Base-by-base conservation (phyloP, 1,140 invertebrate genomes). In the Ceratina japonica region DNA sequence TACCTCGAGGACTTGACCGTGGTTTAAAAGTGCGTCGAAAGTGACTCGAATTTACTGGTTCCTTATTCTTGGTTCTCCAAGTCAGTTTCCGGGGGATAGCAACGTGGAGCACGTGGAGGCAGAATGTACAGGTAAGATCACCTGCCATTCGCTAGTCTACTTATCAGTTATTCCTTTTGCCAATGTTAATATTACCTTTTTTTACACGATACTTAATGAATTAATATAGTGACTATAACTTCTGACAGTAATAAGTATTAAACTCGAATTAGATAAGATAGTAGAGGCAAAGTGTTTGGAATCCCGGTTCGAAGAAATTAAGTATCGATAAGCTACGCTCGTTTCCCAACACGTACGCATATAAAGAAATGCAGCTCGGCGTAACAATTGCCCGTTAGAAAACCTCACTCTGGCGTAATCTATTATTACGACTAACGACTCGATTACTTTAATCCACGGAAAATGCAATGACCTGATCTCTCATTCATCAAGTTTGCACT, bases 71-170 rank as follows among this genome's bases (percentile, higher is more conserved):
- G 12, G 18, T 24, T 51, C 65, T 44, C 49, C 20, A 20, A 27
- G 37, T 8, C 8, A 51, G 54, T 13, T 49, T 24, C 15, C 16
- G 7, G 27, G 22, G 24, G 5, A 3, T 8, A 31, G 44, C 82
- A 78, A 81, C 82, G 79, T 79, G 83, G 75, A 86, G 58, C 80
- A 37, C 72, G 72, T 44, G 59, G 68, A 31, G 13, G 20, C 70
- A 82, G 24, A 76, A 86, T 86, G 84, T 20, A 58, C 66, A 59
- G 80, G 84, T 85, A 56, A 83, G 83, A 12, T 20, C 18, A 58
- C 3, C 37, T 8, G 20, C 15, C 37, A 44, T 44, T 8, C 37
- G 10, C 37, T 44, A 8, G 37, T 44, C 37, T 44, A 44, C 37
- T 44, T 44, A 7, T 44, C 37, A 10, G 37, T 10, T 44, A 3